Base-by-base conservation (phyloP, 2,113 vertebrate species). In the Camelus dromedarius region DNA sequence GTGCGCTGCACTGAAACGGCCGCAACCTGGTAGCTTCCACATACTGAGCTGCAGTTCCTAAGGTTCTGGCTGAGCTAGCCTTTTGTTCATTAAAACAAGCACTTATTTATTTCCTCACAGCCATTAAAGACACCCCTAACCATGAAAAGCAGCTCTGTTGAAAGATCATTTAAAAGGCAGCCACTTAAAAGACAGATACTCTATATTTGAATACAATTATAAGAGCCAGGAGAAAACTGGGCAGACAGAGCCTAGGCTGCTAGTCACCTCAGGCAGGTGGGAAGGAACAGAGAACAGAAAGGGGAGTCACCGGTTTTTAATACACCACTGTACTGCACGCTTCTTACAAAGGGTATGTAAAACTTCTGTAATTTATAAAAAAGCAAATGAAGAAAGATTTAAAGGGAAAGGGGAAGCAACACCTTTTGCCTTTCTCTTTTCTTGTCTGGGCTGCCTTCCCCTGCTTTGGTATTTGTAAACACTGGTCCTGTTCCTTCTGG, bases 41-140 rank as follows among this genome's bases (percentile, higher is more conserved):
- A 66, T 3, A 24, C 2, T 4, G 26, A 82, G 35, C 22, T 32
- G 35, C 52, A 56, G 20, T 22, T 22, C 64, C n/a, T 0, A 3
- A 35, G 5, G 8, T 15, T 92, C 94, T 22, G 92, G 67, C 32
- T 10, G 56, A 38, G 69, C 35, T 16, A 10, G 35, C 6, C 69
- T 70, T 88, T 38, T 76, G 76, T 89, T 91, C 52, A 19, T 60
- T 50, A 66, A 91, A n/a, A 50, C 52, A 30, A 66, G 46, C 8
- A 20, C 38, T 95, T 83, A 54, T 70, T 95, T 96, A 90, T 90
- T 90, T 90, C 56, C 77, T 58, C 52, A 75, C 38, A 60, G 28
- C n/a, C 46, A 79, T 66, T 46, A 88, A 79, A 77, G 66, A 93
- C 82, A 76, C 35, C 28, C 73, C 58, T 95, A 60, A 35, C 38